Evolutionary conservation across 1,140 invertebrate genomes (phyloP).

Genomic region (Conus ventricosus): DNA sequence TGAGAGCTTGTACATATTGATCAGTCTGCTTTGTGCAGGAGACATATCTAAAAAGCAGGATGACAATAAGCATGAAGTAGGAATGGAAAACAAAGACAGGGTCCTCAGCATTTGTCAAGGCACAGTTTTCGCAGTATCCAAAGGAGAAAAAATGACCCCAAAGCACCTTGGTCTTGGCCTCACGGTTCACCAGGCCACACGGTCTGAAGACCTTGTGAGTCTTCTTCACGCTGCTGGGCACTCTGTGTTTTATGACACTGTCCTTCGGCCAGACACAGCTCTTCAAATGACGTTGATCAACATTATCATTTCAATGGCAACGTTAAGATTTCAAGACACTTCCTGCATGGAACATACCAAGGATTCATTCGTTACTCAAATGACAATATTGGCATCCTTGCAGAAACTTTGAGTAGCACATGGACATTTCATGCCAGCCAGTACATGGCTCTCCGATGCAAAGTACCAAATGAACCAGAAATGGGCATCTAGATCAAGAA

Average conservation of each 20-base stretch:
- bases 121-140: neutral
- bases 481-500: slow-evolving; percentile 4
- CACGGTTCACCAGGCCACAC: neutral
- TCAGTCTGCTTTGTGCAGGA: slow-evolving; percentile 2
- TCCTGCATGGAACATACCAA: neutral
- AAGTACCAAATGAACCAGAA: neutral
- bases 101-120: slow-evolving; percentile 11
- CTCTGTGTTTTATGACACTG: neutral
- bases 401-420: neutral
- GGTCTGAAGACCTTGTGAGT: neutral
- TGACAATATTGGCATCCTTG: slow-evolving; percentile 13
- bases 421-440: neutral
- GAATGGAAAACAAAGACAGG: neutral
- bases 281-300: neutral
- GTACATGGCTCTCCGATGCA: neutral
- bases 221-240: slow-evolving; percentile 4
- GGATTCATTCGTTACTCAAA: neutral
- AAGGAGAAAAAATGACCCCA: neutral
- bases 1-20: neutral
- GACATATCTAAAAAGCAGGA: neutral
- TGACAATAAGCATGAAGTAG: neutral
- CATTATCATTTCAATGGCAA: neutral
- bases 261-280: neutral
- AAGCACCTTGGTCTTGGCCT: neutral
- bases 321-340: neutral